Percentiles rank a stretch among this genome's conserved stretches.
Conservation (phyloP, 2,888 invertebrate species). For the Tiphia femorata region DNA sequence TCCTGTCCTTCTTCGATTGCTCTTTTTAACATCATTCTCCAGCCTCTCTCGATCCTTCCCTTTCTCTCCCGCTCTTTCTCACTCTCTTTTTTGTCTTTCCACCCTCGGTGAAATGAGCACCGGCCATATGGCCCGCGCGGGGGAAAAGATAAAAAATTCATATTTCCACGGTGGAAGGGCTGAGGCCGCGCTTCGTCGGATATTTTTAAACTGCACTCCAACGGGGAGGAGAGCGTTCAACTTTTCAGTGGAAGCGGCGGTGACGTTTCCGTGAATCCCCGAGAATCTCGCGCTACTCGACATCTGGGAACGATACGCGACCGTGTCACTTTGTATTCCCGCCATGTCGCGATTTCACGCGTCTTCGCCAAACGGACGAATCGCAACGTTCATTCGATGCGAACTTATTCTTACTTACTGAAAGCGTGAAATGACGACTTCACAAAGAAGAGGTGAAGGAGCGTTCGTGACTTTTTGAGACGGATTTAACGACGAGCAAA, state of each 20-base stretch:
- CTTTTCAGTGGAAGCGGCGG: constrained; percentile 21
- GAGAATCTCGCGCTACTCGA: background rate
- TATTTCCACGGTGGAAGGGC: constrained; percentile 60
- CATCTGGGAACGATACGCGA: constrained; percentile 10
- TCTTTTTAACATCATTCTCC: background rate
- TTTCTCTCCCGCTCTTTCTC: constrained; percentile 17
- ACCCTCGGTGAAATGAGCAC: constrained; percentile 46
- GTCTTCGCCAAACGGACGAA: too few species aligned
- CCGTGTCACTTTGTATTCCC: too few species aligned
- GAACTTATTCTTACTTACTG: too few species aligned
- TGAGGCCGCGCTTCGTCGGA: constrained; percentile 26
- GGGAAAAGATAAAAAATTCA: constrained; percentile 57
- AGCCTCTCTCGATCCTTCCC: background rate
- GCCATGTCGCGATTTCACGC: too few species aligned
- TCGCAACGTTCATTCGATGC: too few species aligned
- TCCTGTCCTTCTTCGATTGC: background rate
- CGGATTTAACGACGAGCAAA: too few species aligned
- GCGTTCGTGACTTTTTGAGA: too few species aligned
- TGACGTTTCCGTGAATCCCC: background rate
- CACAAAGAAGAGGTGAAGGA: too few species aligned
- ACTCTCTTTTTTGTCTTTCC: constrained; percentile 39
- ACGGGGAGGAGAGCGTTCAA: constrained; percentile 34
- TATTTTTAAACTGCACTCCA: constrained; percentile 46
- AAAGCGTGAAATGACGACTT: too few species aligned
- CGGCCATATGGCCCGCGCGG: constrained; percentile 49